These are phyloP conservation scores for Epinotia bilunana DNA, from an alignment of 2,888 invertebrate genomes.

Conservation along the genomic window DNA sequence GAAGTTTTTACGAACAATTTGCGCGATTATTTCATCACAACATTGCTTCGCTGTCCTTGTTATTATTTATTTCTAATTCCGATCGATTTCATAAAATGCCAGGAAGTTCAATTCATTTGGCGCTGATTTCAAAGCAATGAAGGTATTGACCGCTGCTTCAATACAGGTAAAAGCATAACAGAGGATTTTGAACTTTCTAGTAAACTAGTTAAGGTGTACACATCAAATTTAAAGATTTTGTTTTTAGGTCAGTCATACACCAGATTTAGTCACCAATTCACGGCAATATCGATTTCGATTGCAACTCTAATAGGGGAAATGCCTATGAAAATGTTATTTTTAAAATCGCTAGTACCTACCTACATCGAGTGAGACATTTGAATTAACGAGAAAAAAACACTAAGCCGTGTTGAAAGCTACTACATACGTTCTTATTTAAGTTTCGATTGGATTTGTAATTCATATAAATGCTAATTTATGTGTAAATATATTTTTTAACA, in stretches of 20 bases:
- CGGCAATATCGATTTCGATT: no score
- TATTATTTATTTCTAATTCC: constrained; percentile 19
- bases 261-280: not conserved
- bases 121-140: constrained; percentile 8
- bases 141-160: constrained; percentile 20
- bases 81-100: not conserved
- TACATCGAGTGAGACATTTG: no score
- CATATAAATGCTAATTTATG: no score
- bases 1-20: constrained; percentile 14
- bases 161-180: not conserved
- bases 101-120: constrained; percentile 16
- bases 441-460: no score
- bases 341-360: no score
- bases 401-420: no score
- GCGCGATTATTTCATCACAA: not conserved
- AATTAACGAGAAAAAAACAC: no score
- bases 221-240: not conserved
- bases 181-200: constrained; percentile 11
- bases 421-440: no score
- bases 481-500: no score
- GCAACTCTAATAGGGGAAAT: no score
- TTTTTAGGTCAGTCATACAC: not conserved
- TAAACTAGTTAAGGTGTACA: not conserved
- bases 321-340: no score
- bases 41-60: not conserved